Conservation (phyloP, 2,113 vertebrate species). For the Gasterosteus aculeatus region DNA sequence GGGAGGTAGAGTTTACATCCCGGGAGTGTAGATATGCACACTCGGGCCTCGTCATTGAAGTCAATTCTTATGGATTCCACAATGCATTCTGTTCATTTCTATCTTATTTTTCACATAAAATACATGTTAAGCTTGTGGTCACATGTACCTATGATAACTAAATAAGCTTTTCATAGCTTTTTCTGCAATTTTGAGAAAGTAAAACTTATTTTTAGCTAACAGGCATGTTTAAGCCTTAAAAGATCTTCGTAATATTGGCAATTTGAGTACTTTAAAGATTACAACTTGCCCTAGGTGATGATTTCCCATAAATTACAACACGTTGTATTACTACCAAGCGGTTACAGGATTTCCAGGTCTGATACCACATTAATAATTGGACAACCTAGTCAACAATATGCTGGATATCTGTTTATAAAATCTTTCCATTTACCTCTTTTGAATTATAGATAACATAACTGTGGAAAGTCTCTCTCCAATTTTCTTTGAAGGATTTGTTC, state of each 20-base stretch:
- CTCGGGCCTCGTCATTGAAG: slow-evolving; percentile 2
- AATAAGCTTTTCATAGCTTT: slow-evolving; percentile 7
- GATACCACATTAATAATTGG: slow-evolving; percentile 50
- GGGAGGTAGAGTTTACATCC: slow-evolving; percentile 64
- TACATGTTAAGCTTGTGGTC: not conserved
- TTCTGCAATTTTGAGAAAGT: slow-evolving; percentile 16
- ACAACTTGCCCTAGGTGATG: slow-evolving; percentile 40
- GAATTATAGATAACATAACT: slow-evolving; percentile 47
- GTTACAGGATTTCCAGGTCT: slow-evolving; percentile 48
- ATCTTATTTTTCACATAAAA: not conserved
- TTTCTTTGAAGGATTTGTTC: slow-evolving; percentile 39
- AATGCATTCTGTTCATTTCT: not conserved
- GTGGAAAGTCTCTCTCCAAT: slow-evolving; percentile 29
- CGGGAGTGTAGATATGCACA: not conserved
- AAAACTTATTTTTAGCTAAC: slow-evolving; percentile 12
- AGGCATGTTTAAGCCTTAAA: slow-evolving; percentile 30
- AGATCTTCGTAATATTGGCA: slow-evolving; percentile 41
- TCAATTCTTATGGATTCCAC: not conserved
- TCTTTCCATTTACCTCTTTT: slow-evolving; percentile 34
- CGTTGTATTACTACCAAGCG: slow-evolving; percentile 21
- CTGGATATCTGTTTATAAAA: slow-evolving; percentile 39
- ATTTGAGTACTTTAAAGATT: slow-evolving; percentile 50
- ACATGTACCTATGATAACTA: slow-evolving; percentile 14
- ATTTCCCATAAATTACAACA: slow-evolving; percentile 19
- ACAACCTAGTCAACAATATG: slow-evolving; percentile 40